Evolutionary conservation across 2,888 invertebrate genomes (phyloP).

Genomic region (Cyaniris semiargus): DNA sequence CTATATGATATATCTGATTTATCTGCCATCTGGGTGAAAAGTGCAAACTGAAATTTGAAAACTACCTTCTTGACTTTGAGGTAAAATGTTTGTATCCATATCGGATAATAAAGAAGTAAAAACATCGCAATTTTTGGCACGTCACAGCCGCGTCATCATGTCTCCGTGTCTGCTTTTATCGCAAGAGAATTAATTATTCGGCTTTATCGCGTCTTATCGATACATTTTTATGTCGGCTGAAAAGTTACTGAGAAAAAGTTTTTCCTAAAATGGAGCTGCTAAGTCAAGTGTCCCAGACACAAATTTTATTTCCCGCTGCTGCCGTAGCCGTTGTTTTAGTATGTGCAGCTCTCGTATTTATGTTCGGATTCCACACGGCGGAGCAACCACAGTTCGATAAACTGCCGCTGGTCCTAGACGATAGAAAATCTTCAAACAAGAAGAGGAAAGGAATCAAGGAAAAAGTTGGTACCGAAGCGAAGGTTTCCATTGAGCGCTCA

Average conservation of each 20-base stretch:
- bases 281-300: slow-evolving; percentile 79
- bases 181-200: slow-evolving; percentile 73
- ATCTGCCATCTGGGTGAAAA: too few relatives aligned
- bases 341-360: slow-evolving; percentile 87
- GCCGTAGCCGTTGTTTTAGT: slow-evolving; percentile 84
- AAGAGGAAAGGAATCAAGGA: slow-evolving; percentile 84
- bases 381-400: slow-evolving; percentile 91
- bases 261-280: slow-evolving; percentile 80
- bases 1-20: too few relatives aligned
- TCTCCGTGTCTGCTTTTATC: slow-evolving; percentile 81
- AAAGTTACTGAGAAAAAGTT: slow-evolving; percentile 58
- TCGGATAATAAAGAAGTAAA: neutral
- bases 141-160: slow-evolving; percentile 86
- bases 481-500: slow-evolving; percentile 56
- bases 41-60: too few relatives aligned
- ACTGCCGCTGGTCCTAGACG: slow-evolving; percentile 82
- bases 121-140: slow-evolving; percentile 74
- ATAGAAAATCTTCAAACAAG: slow-evolving; percentile 84
- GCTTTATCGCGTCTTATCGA: slow-evolving; percentile 73
- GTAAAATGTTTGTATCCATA: neutral
- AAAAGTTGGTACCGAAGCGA: slow-evolving; percentile 75
- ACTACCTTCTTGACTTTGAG: too few relatives aligned
- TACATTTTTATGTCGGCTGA: slow-evolving; percentile 72
- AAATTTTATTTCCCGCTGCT: slow-evolving; percentile 78
- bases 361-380: slow-evolving; percentile 89